These are phyloP conservation scores for Thymelicus lineola DNA, from an alignment of 2,888 invertebrate genomes.

Conservation along the genomic window DNA sequence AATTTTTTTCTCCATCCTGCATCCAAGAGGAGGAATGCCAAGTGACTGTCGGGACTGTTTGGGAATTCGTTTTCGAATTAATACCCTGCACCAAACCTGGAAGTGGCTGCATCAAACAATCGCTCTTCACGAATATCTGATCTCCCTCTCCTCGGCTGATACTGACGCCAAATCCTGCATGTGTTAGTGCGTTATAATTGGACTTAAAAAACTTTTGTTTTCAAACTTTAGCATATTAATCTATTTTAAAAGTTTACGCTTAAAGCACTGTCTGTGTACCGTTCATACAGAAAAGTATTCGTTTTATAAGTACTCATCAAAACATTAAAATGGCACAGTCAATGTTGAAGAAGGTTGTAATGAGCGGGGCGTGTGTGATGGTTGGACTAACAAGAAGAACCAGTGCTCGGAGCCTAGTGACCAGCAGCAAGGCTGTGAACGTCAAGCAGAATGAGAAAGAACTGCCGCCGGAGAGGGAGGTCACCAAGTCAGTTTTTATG, in stretches of 20 bases:
- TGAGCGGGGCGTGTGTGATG: conserved; percentile 69
- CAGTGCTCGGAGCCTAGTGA: conserved; percentile 65
- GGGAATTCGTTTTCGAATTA: conserved; percentile 95
- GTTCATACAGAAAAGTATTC: conserved; percentile 83
- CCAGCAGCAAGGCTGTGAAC: conserved; percentile 56
- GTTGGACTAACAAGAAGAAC: conserved; percentile 71
- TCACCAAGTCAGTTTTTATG: conserved; percentile 95
- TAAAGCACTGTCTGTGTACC: conserved; percentile 60
- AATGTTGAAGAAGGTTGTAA: conserved; percentile 74
- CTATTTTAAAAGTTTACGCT: conserved; percentile 62
- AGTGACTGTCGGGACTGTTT: conserved; percentile 92
- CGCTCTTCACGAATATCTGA: conserved; percentile 94
- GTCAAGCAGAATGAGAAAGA: conserved; percentile 61
- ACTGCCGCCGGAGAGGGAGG: conserved; percentile 75
- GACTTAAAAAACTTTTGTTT: conserved; percentile 59
- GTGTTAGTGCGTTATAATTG: conserved; percentile 59
- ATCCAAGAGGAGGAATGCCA: conserved; percentile 86
- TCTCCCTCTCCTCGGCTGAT: conserved; percentile 91
- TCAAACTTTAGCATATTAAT: conserved; percentile 49
- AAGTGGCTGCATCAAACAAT: conserved; percentile 97
- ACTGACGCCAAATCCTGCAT: conserved; percentile 81
- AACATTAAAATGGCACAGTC: conserved; percentile 72
- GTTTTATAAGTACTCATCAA: conserved; percentile 51
- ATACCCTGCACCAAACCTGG: conserved; percentile 96
- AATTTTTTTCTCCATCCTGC: conserved; percentile 77